Conservation (phyloP, 2,113 vertebrate genomes). For the cat (Felis catus) region F.catus_Fca126_mat1.0 CM031413.1:110781501-110782000, state of each 20-base stretch:
- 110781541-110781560: slow-evolving; percentile 36
- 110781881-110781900: not conserved
- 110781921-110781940: slow-evolving; percentile 36
- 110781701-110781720: slow-evolving; percentile 57
- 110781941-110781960: not conserved
- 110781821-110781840: slow-evolving; percentile 36
- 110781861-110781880: not conserved
- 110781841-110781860: slow-evolving; percentile 37
- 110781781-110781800: slow-evolving; percentile 20
- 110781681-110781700: slow-evolving; percentile 40
- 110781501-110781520: slow-evolving; percentile 21
- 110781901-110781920: not conserved
- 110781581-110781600: slow-evolving; percentile 20
- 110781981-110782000: not conserved
- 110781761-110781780: slow-evolving; percentile 5
- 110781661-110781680: slow-evolving; percentile 52
- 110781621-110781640: slow-evolving; percentile 33
- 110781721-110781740: slow-evolving; percentile 70
- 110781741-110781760: slow-evolving; percentile 62
- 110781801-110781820: slow-evolving; percentile 34
- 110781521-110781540: not conserved
- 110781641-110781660: not conserved
- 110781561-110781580: slow-evolving; percentile 13
- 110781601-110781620: slow-evolving; percentile 35
- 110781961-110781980: slow-evolving; percentile 1